phyloP scores from a whole-genome alignment of 2,888 invertebrate genomes.

The Ophion ellenae region DNA sequence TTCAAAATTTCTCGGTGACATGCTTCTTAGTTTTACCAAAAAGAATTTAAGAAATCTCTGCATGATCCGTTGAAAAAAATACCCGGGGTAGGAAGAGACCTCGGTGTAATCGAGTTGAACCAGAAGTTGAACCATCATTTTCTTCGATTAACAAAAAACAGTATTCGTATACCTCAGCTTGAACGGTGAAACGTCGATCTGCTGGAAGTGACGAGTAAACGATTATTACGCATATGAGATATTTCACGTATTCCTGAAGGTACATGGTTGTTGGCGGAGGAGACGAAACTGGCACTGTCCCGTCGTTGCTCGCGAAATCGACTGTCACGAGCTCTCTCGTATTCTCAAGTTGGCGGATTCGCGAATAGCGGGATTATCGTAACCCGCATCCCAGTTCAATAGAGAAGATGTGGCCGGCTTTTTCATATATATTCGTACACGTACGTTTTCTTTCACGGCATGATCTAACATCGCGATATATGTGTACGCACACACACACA shows the following conservation, averaged over 20 bases:
- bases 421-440: slow-evolving; percentile 29
- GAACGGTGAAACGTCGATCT: slow-evolving; percentile 24
- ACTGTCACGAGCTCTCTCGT: slow-evolving; percentile 39
- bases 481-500: neutral
- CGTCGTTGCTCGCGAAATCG: slow-evolving; percentile 54
- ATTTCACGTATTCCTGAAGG: slow-evolving; percentile 76
- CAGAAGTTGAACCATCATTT: neutral
- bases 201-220: slow-evolving; percentile 21
- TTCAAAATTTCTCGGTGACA: no score
- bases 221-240: slow-evolving; percentile 72
- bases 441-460: slow-evolving; percentile 15
- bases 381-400: slow-evolving; percentile 74
- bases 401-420: slow-evolving; percentile 33
- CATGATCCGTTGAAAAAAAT: no score
- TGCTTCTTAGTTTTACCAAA: no score
- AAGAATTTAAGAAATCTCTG: no score
- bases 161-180: slow-evolving; percentile 44
- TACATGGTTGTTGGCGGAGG: slow-evolving; percentile 74
- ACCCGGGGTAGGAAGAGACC: no score
- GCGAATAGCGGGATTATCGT: slow-evolving; percentile 74
- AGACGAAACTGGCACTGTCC: slow-evolving; percentile 66
- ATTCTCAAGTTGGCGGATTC: slow-evolving; percentile 14
- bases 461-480: neutral
- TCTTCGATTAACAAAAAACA: neutral
- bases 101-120: neutral